phyloP scores from a whole-genome alignment of 2,797 vertebrate genomes.

The Macropus fuliginosus region DNA sequence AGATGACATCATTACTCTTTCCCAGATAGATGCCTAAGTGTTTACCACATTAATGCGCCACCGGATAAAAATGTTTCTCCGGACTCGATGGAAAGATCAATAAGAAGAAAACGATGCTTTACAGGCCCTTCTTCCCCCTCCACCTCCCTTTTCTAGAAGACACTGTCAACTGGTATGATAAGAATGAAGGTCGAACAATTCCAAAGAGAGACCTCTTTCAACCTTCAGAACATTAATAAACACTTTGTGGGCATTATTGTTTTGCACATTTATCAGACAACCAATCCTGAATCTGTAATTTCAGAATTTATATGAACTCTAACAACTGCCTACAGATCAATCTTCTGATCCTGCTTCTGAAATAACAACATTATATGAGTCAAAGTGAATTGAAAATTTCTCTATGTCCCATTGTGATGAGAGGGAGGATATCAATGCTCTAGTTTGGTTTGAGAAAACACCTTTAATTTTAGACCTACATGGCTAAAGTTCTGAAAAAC shows the following conservation, averaged over 20 bases:
- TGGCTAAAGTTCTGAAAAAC: constrained; percentile 43
- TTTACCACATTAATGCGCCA: constrained; percentile 81
- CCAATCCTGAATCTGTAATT: constrained; percentile 47
- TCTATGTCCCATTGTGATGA: constrained; percentile 51
- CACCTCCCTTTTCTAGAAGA: constrained; percentile 63
- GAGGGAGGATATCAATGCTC: constrained; percentile 66
- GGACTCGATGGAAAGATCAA: constrained; percentile 82
- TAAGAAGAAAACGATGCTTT: constrained; percentile 71
- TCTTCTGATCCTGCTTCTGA: constrained; percentile 68
- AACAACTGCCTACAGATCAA: constrained; percentile 70
- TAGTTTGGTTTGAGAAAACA: constrained; percentile 59
- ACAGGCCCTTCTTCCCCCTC: constrained; percentile 53
- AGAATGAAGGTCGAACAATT: constrained; percentile 68
- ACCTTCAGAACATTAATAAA: constrained; percentile 69
- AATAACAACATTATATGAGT: constrained; percentile 69
- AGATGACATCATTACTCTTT: constrained; percentile 83
- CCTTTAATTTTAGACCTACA: constrained; percentile 55
- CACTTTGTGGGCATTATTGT: constrained; percentile 41
- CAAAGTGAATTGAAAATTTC: constrained; percentile 62
- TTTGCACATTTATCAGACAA: constrained; percentile 60
- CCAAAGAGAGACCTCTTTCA: constrained; percentile 60
- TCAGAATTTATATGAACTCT: constrained; percentile 70
- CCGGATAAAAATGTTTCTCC: constrained; percentile 81
- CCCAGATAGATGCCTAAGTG: constrained; percentile 79
- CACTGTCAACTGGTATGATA: constrained; percentile 68